phyloP scores from a whole-genome alignment of 2,888 invertebrate genomes.

The Rugalucina vietnamica region DNA sequence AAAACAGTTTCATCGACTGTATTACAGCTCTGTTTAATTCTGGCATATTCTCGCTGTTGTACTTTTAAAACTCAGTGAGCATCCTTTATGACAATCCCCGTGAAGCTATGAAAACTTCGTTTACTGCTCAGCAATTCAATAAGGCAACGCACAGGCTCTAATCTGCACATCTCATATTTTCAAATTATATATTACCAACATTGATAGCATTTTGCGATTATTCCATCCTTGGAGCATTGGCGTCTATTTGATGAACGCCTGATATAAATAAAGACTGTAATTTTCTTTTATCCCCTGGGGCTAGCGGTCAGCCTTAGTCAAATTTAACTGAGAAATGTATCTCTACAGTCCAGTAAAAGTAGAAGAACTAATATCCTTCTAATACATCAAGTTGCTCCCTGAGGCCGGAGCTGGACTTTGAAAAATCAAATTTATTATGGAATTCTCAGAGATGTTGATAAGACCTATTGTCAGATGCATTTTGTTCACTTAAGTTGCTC shows the following conservation, averaged over 20 bases:
- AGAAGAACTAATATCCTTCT: constrained; percentile 12
- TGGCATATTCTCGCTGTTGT: too few species aligned
- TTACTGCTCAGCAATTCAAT: too few species aligned
- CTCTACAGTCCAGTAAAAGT: constrained; percentile 10
- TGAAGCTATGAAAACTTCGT: too few species aligned
- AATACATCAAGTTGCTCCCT: constrained; percentile 14
- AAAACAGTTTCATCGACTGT: too few species aligned
- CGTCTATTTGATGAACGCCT: constrained; percentile 16
- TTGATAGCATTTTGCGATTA: constrained; percentile 14
- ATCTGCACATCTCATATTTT: constrained; percentile 12
- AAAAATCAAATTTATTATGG: constrained; percentile 13
- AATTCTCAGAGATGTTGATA: not conserved
- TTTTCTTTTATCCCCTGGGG: not conserved
- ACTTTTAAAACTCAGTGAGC: too few species aligned
- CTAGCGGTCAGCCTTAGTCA: constrained; percentile 13
- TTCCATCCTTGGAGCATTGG: constrained; percentile 10
- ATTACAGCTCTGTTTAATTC: too few species aligned
- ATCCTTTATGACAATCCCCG: too few species aligned
- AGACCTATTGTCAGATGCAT: constrained; percentile 1
- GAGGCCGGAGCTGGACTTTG: constrained; percentile 2
- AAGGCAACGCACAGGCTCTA: not conserved
- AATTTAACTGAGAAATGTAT: constrained; percentile 8
- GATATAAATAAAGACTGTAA: constrained; percentile 12
- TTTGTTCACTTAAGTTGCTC: not conserved
- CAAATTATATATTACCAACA: constrained; percentile 16